phyloP scores from a whole-genome alignment of 53 echinoderm and acorn worm genomes.

The Glandiceps talaboti region DNA sequence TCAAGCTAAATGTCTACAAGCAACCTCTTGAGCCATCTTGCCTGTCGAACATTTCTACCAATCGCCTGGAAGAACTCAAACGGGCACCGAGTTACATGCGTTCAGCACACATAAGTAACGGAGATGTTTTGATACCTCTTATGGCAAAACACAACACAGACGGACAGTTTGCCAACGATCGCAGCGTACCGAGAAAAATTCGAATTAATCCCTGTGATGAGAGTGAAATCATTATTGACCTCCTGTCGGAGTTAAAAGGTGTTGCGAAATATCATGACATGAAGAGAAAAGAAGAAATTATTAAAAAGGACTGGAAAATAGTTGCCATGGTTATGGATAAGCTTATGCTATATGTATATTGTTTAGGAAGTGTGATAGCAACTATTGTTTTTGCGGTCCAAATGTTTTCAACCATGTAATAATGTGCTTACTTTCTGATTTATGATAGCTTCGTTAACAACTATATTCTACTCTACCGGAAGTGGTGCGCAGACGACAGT shows the following conservation, averaged over 20 bases:
- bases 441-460: too few species aligned
- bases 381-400: background rate
- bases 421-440: too few species aligned
- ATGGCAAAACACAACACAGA: background rate
- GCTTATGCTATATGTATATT: constrained; percentile 55
- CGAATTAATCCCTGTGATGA: background rate
- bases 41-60: background rate
- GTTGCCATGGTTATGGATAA: constrained; percentile 69
- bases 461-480: too few species aligned
- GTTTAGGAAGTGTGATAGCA: constrained; percentile 27
- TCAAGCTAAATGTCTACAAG: background rate
- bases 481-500: too few species aligned
- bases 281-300: background rate
- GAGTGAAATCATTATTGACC: background rate
- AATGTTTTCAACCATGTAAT: too few species aligned
- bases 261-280: background rate
- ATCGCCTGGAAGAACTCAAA: background rate
- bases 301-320: constrained; percentile 40
- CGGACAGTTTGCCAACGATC: background rate
- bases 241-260: background rate
- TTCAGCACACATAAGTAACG: background rate
- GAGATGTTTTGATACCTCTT: background rate
- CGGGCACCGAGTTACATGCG: background rate
- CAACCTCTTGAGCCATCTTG: background rate
- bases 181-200: background rate